A percentile compares a stretch with the other conserved stretches of the same genome.
Conservation (phyloP, 2,888 invertebrate genomes). For the Rhingia rostrata region DNA sequence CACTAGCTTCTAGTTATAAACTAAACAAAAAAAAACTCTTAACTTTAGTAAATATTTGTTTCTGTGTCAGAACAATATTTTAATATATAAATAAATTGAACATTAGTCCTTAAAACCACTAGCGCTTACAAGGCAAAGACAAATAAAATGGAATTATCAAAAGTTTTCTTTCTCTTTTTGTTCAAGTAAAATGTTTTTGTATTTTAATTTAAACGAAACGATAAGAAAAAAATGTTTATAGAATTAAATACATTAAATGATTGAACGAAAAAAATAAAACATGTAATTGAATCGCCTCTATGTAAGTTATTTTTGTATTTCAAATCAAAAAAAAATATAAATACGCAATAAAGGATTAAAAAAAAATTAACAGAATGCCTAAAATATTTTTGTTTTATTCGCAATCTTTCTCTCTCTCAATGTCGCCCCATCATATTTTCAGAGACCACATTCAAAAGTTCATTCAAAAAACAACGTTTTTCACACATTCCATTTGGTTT, state of each 20-base stretch:
- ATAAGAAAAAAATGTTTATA: constrained; percentile 10
- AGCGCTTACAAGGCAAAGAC: constrained; percentile 15
- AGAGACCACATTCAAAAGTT: constrained; percentile 39
- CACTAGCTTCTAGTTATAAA: background rate
- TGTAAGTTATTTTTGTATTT: constrained; percentile 64
- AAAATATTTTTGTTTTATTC: constrained; percentile 73
- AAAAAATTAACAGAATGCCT: constrained; percentile 61
- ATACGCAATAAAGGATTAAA: constrained; percentile 61
- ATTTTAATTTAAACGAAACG: constrained; percentile 19
- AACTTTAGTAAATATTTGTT: constrained; percentile 42
- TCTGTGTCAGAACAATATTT: constrained; percentile 38
- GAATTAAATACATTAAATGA: constrained; percentile 6
- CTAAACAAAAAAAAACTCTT: constrained; percentile 38
- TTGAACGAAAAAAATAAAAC: constrained; percentile 33
- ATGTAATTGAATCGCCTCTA: constrained; percentile 48
- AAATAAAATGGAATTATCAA: constrained; percentile 20
- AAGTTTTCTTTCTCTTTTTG: constrained; percentile 26
- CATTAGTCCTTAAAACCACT: constrained; percentile 25
- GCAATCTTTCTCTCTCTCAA: constrained; percentile 45
- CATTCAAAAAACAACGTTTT: constrained; percentile 27
- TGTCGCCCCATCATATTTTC: constrained; percentile 64
- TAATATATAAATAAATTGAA: constrained; percentile 8
- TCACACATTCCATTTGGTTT: constrained; percentile 51
- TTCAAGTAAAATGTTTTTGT: constrained; percentile 36
- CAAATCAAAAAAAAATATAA: constrained; percentile 37